Evolutionary conservation across 2,888 invertebrate species (phyloP).

Genomic region (Laspeyria flexula): DNA sequence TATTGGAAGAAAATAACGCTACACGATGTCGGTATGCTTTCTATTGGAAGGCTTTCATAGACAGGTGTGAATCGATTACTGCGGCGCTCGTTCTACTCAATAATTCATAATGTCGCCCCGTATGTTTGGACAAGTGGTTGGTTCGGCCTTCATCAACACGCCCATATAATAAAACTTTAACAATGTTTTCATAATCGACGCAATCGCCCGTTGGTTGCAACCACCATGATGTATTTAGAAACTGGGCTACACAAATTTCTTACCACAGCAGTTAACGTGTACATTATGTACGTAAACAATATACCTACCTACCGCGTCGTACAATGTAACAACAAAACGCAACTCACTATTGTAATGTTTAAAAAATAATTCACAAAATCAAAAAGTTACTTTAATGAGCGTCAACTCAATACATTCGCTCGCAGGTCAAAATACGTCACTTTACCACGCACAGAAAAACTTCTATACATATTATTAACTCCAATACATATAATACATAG

Average conservation of each 20-base stretch:
- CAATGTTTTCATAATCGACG: constrained; percentile 84
- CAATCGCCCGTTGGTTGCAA: constrained; percentile 61
- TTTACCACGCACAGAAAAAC: not conserved
- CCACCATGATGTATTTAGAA: constrained; percentile 68
- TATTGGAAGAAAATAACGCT: not conserved
- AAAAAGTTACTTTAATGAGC: constrained; percentile 38
- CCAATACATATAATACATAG: too few relatives aligned
- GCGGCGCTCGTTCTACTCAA: constrained; percentile 70
- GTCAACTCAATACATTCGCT: constrained; percentile 7
- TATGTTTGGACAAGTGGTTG: constrained; percentile 82
- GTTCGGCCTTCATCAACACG: constrained; percentile 80
- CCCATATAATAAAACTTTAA: constrained; percentile 82
- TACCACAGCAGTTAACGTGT: constrained; percentile 26
- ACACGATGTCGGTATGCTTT: constrained; percentile 17
- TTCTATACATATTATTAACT: not conserved
- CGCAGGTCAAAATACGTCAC: not conserved
- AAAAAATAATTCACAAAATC: constrained; percentile 55
- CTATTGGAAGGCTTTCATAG: constrained; percentile 49
- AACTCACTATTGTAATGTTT: constrained; percentile 21
- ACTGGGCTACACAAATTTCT: constrained; percentile 64
- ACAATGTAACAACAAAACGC: constrained; percentile 38
- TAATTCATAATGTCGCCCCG: constrained; percentile 76
- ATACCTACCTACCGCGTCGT: not conserved
- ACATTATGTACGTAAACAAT: constrained; percentile 4
- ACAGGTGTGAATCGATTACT: constrained; percentile 84